Evolutionary conservation across 1,140 invertebrate genomes (phyloP).

Genomic region (Tachypleus tridentatus): DNA sequence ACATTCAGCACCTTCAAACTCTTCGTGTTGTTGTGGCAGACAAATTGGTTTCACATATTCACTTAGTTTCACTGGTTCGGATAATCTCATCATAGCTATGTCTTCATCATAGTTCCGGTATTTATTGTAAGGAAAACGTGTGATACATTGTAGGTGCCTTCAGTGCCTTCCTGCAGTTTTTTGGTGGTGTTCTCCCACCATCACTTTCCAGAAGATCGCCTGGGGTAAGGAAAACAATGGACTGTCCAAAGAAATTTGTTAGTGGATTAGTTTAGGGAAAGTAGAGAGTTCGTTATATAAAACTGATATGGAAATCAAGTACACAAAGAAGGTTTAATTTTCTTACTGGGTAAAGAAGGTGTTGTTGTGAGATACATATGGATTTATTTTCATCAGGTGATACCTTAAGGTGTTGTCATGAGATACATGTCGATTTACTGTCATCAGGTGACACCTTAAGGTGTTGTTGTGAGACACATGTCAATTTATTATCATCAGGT

Average conservation of each 20-base stretch:
- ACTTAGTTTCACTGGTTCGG: slow-evolving; percentile 43
- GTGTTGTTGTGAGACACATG: no score
- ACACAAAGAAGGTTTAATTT: no score
- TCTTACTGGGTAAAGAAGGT: no score
- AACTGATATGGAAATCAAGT: no score
- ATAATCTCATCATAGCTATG: slow-evolving; percentile 66
- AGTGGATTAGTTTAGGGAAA: no score
- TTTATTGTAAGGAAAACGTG: slow-evolving; percentile 26
- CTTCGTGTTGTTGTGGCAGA: slow-evolving; percentile 28
- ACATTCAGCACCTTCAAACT: slow-evolving; percentile 39
- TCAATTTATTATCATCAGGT: no score
- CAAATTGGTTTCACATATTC: slow-evolving; percentile 27
- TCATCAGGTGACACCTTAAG: no score
- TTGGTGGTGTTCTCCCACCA: slow-evolving; percentile 71
- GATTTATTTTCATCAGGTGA: no score
- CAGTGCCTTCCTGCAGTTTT: slow-evolving; percentile 53
- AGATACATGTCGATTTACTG: no score
- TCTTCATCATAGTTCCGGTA: slow-evolving; percentile 29
- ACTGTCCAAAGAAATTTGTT: slow-evolving; percentile 36
- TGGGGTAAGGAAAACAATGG: slow-evolving; percentile 69
- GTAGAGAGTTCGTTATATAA: no score
- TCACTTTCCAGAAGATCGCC: slow-evolving; percentile 37
- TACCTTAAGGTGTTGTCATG: no score
- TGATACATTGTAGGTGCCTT: slow-evolving; percentile 50
- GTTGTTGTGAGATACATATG: no score